A percentile compares a stretch with the other conserved stretches of the same genome.
Evolutionary conservation across 1,140 invertebrate species (phyloP).

Genomic region (Orussus abietinus): DNA sequence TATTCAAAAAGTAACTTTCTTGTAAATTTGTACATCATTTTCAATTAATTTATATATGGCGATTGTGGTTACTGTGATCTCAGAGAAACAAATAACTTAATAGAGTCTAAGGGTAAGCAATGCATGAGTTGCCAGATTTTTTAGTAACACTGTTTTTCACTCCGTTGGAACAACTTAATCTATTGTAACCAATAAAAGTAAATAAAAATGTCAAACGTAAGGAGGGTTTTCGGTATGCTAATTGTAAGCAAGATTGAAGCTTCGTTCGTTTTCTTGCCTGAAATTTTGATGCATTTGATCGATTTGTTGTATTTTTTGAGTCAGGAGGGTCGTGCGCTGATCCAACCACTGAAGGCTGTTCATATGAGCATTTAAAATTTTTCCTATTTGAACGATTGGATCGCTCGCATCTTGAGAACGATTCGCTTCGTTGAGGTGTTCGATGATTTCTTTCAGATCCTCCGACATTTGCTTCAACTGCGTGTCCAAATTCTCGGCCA

Average conservation of each 20-base stretch:
- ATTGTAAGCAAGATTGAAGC: constrained; percentile 58
- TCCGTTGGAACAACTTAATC: too few species aligned
- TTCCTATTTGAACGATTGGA: constrained; percentile 86
- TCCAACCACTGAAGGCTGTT: constrained; percentile 93
- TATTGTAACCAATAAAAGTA: too few species aligned
- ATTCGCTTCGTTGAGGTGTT: constrained; percentile 88
- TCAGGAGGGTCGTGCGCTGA: constrained; percentile 68
- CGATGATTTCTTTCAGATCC: constrained; percentile 92
- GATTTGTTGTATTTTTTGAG: constrained; percentile 77
- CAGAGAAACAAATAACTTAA: too few species aligned
- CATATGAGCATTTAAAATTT: constrained; percentile 94
- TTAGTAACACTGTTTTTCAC: too few species aligned
- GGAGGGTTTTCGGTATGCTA: too few species aligned
- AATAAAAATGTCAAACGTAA: too few species aligned
- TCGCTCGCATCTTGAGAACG: constrained; percentile 78
- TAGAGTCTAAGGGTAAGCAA: too few species aligned
- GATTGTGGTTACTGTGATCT: too few species aligned
- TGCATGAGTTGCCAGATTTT: too few species aligned
- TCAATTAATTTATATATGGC: too few species aligned
- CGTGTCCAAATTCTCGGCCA: constrained; percentile 87
- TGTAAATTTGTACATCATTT: too few species aligned
- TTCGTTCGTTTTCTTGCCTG: constrained; percentile 70
- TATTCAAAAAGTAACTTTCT: too few species aligned
- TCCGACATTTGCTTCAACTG: constrained; percentile 92
- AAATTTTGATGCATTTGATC: constrained; percentile 77